Base-by-base conservation (phyloP, 1,140 invertebrate genomes). In the Caligus rogercresseyi region DNA sequence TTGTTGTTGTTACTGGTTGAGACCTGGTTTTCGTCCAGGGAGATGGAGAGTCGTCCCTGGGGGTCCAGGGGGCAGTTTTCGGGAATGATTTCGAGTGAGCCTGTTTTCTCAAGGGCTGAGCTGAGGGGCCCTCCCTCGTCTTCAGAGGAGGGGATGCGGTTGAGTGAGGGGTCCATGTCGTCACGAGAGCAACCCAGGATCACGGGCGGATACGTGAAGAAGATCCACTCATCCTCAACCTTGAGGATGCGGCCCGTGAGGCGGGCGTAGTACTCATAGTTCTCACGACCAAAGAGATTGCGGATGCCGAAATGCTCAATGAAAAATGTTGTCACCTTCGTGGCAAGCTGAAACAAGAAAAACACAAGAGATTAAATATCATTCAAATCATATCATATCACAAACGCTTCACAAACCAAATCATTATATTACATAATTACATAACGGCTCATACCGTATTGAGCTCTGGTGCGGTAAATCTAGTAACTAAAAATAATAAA, bases 251-350 rank as follows among this genome's bases (percentile, higher is more conserved):
- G 77, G 1, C 90, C 89, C n/a, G 89, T 93, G 51, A 93, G 90
- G 20, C 87, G 79, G 2, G 91, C 90, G 74, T 98, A 98, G 74
- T 91, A 98, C 74, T 96, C 89, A 71, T 98, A 96, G 73, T 96
- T 97, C 52, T 93, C 85, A 54, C 86, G 81, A 1, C 92, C 92
- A 75, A 97, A 98, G 57, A 98, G 79, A 73, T 94, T 88, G 54
- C 85, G 87, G 24, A 87, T 84, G 53, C 90, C 92, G 79, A 97
- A 98, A 74, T 95, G 89, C 73, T 96, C 90, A 69, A 98, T 96
- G 69, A 92, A 82, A 74, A 86, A 89, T 72, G 93, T 89, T 82
- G 95, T 93, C 52, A 93, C 87, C 67, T 86, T 81, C 15, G 89
- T 92, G 60, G 90, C 87, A 70, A 89, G 84, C 88, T 91, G 71